phyloP scores from a whole-genome alignment of 2,888 invertebrate genomes.

The Sympetrum striolatum region DNA sequence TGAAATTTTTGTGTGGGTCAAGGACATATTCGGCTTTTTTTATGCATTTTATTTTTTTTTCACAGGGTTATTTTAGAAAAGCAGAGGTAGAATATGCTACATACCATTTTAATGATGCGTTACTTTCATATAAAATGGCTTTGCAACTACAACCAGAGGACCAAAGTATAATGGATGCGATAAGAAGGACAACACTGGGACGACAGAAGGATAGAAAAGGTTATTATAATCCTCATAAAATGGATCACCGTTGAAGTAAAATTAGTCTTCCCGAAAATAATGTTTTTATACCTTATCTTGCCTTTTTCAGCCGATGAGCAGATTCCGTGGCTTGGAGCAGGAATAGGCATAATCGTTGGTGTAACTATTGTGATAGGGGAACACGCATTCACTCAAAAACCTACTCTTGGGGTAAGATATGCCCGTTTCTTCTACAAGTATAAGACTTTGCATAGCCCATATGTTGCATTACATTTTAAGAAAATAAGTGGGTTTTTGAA shows the following conservation, averaged over 20 bases:
- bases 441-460: neutral
- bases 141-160: conserved; percentile 73
- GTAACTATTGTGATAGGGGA: conserved; percentile 74
- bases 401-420: conserved; percentile 67
- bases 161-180: conserved; percentile 67
- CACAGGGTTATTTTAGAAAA: conserved; percentile 74
- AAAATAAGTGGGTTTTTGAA: neutral
- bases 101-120: conserved; percentile 71
- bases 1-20: neutral
- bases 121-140: conserved; percentile 73
- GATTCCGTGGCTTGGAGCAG: conserved; percentile 77
- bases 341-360: conserved; percentile 74
- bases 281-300: conserved; percentile 40
- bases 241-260: neutral
- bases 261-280: neutral
- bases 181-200: conserved; percentile 66
- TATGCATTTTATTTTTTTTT: conserved; percentile 47
- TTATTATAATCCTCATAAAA: conserved; percentile 52
- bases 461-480: neutral
- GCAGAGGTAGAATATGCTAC: conserved; percentile 76
- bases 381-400: conserved; percentile 69
- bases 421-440: neutral
- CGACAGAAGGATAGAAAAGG: conserved; percentile 69
- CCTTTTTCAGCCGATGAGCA: conserved; percentile 69
- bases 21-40: neutral